Conservation (phyloP, 2,888 invertebrate genomes). For the Amphimallon solstitiale region DNA sequence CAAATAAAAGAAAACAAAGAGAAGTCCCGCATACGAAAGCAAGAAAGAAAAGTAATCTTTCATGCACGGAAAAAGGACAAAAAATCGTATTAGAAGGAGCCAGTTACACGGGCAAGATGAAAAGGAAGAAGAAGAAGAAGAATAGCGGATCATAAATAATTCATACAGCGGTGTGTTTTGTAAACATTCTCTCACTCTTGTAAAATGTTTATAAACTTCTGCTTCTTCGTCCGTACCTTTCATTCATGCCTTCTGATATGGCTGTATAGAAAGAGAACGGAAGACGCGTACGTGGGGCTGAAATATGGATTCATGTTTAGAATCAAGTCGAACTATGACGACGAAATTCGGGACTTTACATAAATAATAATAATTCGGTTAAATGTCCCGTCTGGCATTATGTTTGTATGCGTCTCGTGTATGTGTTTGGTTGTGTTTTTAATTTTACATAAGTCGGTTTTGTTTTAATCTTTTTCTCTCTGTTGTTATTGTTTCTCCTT, state of each 20-base stretch:
- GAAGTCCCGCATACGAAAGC: neutral
- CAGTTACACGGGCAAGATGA: neutral
- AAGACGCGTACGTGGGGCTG: neutral
- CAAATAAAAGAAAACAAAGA: conserved; percentile 1
- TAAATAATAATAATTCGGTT: conserved; percentile 32
- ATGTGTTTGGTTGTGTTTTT: neutral
- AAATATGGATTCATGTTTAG: conserved; percentile 22
- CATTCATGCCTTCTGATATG: neutral
- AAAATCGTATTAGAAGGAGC: neutral
- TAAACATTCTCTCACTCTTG: conserved; percentile 36
- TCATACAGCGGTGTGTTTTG: conserved; percentile 37
- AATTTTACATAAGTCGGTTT: conserved; percentile 19
- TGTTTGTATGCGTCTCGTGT: neutral
- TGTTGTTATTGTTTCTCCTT: neutral
- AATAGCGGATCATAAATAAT: conserved; percentile 37
- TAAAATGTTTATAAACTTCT: conserved; percentile 37
- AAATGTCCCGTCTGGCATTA: neutral
- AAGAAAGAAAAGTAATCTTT: neutral
- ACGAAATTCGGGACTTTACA: conserved; percentile 21
- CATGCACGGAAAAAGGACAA: no score
- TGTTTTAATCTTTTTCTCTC: conserved; percentile 2
- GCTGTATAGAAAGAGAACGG: neutral
- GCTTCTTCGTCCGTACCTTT: neutral
- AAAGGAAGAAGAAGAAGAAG: neutral
- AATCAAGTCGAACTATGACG: neutral